Conservation (phyloP, 2,888 invertebrate species). For the Oligia fasciuncula region DNA sequence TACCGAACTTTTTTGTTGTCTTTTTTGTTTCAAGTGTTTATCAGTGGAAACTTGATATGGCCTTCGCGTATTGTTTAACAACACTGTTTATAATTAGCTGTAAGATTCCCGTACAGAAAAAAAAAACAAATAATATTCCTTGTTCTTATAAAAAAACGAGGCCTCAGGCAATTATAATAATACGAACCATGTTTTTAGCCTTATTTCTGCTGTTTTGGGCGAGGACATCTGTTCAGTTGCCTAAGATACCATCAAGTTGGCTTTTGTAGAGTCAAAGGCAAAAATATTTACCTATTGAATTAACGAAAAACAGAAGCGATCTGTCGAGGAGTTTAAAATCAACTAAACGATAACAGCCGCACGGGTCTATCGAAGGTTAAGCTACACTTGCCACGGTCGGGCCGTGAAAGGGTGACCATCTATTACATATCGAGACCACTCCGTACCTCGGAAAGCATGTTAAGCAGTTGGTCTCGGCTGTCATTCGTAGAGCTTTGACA, state of each 20-base stretch:
- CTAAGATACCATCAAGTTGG: constrained; percentile 40
- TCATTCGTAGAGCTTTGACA: no score
- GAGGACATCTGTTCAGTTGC: constrained; percentile 38
- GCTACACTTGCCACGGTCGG: not conserved
- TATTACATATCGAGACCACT: not conserved
- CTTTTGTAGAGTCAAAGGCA: constrained; percentile 27
- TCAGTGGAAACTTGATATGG: no score
- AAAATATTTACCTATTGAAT: not conserved
- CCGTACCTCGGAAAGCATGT: not conserved
- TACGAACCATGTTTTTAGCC: constrained; percentile 28
- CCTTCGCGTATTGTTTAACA: no score
- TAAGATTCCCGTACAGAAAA: not conserved
- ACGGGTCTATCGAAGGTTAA: not conserved
- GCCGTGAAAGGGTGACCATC: not conserved
- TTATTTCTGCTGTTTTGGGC: constrained; percentile 24
- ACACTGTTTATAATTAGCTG: no score
- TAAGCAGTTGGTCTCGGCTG: not conserved
- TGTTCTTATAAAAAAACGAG: constrained; percentile 6
- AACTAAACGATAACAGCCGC: not conserved
- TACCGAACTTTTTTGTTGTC: no score
- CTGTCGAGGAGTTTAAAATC: no score
- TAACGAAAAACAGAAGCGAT: not conserved
- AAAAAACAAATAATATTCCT: constrained; percentile 12
- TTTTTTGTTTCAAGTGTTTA: no score
- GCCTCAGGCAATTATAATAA: constrained; percentile 34